Base-by-base conservation (phyloP, 2,888 invertebrate genomes). In the Psylliodes chrysocephalus region DNA sequence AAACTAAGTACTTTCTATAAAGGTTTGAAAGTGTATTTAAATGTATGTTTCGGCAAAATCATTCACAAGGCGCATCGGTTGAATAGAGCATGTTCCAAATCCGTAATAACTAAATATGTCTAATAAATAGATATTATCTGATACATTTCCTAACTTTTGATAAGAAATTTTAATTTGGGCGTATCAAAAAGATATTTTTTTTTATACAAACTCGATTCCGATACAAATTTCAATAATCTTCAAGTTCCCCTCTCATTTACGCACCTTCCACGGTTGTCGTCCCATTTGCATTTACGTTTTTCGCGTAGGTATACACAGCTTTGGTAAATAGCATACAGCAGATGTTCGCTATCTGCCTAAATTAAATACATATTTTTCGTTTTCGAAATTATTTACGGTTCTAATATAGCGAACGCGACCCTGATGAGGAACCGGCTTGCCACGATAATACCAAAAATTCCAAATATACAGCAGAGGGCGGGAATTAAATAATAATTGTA, bases 361-460 rank as follows among this genome's bases (percentile, higher is more conserved):
- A 68, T 66, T 64, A 64, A 68, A 66, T 62, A 64, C 64, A 66
- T 68, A 68, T 68, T 68, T 68, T 66, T 68, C 62, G 59, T 19
- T n/a, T n/a, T 53, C 28, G 54, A n/a, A 54, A 64, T 67, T 66
- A 68, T 66, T 66, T 66, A 68, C 64, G 61, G 61, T 19, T 62
- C 59, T 55, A 64, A 68, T 68, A 62, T 64, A 56, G 49, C 38
- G 44, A 47, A 44, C 30, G 62, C 28, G 35, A 49, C 18, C 33
- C 47, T 30, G 54, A 42, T 55, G 25, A 7, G 47, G 38, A 14
- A 22, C 22, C 38, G 25, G 38, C 49, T 49, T 38, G 38, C 22
- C 38, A 14, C n/a, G 38, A 57, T 38, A 15, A 38, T n/a, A 49
- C 38, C 47, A 49, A 49, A 57, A 38, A 57, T 57, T 49, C 19